Evolutionary conservation across 2,888 invertebrate genomes (phyloP), one percentile per base, ranked within the genome.

Genomic region (Ophraella communa): DNA sequence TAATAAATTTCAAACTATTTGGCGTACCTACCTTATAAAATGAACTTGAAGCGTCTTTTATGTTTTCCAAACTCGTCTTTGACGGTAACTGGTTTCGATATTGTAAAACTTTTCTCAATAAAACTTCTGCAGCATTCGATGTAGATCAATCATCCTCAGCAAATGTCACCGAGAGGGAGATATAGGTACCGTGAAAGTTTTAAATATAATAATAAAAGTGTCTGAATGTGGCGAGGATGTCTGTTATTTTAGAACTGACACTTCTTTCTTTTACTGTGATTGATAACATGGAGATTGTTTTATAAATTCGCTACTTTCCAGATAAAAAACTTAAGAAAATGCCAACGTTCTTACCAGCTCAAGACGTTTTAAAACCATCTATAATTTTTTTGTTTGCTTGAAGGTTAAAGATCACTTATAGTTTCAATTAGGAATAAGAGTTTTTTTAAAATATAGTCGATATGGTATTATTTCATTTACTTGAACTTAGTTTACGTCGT

Each of bases 51-150:
- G 5, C 27, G 14, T 49, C 27, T 61, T 61, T 61, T 54, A 62
- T 56, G 45, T 56, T 30, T 24, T 49, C 44, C 14, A 11, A 4
- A 18, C 39, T 64, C 45, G 54, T 57, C 35, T 54, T 64, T 49
- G 55, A 62, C 59, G 56, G 60, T 66, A 66, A 66, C 64, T 62
- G 64, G 65, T 66, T 66, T 66, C 65, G 65, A 65, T 67, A 69
- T 69, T 69, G 69, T 65, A 55, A 67, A 69, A 69, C 57, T 69
- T 69, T 69, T 63, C 59, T 63, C 69, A 69, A 69, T 69, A 69
- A 67, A 69, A 69, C 69, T 69, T 69, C 63, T 45, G 51, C 60
- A 58, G 65, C 65, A 62, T 65, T 62, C 65, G 49, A 64, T 67
- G 62, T 65, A 64, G 65, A 69, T 69, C 69, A 66, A 69, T 69